A percentile compares a stretch with the other conserved stretches of the same genome.
Conservation (phyloP, 92 coral and sea anemone genomes). For the Heteractis magnifica region DNA sequence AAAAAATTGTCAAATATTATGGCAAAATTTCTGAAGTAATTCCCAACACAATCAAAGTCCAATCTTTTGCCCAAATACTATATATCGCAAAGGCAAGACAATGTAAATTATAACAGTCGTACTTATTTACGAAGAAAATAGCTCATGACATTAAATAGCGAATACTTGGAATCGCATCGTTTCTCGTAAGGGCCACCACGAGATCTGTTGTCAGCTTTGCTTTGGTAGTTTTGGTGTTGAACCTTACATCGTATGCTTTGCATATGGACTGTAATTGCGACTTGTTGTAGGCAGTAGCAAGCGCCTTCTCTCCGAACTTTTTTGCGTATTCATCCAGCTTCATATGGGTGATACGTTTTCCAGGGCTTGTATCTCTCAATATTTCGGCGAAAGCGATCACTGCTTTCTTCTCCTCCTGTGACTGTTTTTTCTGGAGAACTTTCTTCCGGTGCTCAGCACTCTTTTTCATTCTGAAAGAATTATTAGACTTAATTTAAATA, state of each 20-base stretch:
- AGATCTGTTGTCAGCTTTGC: neutral
- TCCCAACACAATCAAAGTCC: too few relatives aligned
- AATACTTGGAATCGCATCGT: slow-evolving; percentile 40
- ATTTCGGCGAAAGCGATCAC: slow-evolving; percentile 27
- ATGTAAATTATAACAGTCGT: too few relatives aligned
- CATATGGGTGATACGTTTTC: neutral
- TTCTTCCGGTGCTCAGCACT: slow-evolving; percentile 60
- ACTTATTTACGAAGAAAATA: too few relatives aligned
- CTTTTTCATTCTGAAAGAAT: slow-evolving; percentile 41
- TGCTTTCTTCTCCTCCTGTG: slow-evolving; percentile 39
- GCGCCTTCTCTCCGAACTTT: neutral
- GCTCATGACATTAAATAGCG: too few relatives aligned
- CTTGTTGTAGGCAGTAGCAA: neutral
- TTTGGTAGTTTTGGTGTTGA: neutral
- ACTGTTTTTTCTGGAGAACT: slow-evolving; percentile 46
- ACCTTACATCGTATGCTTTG: neutral
- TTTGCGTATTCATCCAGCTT: neutral
- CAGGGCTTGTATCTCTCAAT: slow-evolving; percentile 25
- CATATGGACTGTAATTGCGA: neutral
- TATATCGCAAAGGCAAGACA: too few relatives aligned
- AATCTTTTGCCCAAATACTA: too few relatives aligned
- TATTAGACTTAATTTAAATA: neutral
- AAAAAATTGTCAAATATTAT: too few relatives aligned
- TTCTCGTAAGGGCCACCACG: slow-evolving; percentile 2
- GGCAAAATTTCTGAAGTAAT: too few relatives aligned